Percentiles rank a stretch among this genome's conserved stretches.
phyloP scores from a whole-genome alignment of 2,113 vertebrate species.

The Cryptomyrus ogoouensis region DNA sequence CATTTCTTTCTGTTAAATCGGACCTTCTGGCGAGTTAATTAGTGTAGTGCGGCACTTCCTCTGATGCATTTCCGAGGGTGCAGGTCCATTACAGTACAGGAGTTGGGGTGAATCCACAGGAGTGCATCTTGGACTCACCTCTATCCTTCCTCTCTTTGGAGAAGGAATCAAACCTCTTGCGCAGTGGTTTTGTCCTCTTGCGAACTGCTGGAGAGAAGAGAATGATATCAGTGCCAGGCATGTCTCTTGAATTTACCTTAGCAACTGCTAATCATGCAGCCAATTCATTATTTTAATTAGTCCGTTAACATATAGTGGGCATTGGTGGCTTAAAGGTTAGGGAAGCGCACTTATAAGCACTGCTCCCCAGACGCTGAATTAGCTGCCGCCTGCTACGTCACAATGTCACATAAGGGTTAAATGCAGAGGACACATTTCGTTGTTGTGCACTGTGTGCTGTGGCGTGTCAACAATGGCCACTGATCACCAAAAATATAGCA shows the following conservation, averaged over 20 bases:
- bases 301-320: background rate
- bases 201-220: constrained; percentile 48
- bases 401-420: too few species aligned
- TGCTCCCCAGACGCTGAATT: too few species aligned
- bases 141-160: constrained; percentile 77
- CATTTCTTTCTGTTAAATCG: background rate
- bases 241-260: background rate
- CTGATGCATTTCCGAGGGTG: background rate
- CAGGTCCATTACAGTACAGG: background rate
- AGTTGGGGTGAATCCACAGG: background rate
- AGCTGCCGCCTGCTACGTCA: too few species aligned
- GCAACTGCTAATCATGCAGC: background rate
- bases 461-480: too few species aligned
- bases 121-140: constrained; percentile 40
- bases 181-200: constrained; percentile 67
- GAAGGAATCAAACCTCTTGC: constrained; percentile 73
- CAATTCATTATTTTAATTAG: background rate
- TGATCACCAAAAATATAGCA: background rate
- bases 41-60: background rate
- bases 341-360: too few species aligned
- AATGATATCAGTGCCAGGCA: background rate
- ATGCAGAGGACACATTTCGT: too few species aligned
- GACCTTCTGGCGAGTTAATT: background rate
- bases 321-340: too few species aligned
- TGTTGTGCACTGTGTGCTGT: too few species aligned